Conservation (phyloP, 2,888 invertebrate species). For the Drosophila maculinotata region DNA sequence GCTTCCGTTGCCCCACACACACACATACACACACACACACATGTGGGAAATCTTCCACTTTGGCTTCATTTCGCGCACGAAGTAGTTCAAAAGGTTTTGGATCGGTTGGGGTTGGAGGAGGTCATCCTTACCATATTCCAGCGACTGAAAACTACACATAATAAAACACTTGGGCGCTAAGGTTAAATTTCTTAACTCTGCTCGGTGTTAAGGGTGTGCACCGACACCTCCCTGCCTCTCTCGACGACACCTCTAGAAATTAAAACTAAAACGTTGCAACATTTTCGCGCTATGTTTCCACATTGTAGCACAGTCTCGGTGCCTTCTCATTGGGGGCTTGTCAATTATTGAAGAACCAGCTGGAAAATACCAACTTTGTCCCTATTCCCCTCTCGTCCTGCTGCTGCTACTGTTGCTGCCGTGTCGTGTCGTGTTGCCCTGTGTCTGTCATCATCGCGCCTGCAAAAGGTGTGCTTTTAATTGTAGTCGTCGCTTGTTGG, state of each 20-base stretch:
- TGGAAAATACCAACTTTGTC: constrained; percentile 23
- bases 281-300: constrained; percentile 72
- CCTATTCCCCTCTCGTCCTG: too few relatives aligned
- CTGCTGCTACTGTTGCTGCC: background rate
- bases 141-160: constrained; percentile 65
- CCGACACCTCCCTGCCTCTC: constrained; percentile 13
- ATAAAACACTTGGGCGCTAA: constrained; percentile 79
- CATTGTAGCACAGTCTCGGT: constrained; percentile 53
- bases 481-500: constrained; percentile 68
- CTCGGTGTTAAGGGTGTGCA: constrained; percentile 17
- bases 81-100: constrained; percentile 41
- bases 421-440: constrained; percentile 2
- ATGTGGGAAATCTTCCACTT: constrained; percentile 61
- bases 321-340: constrained; percentile 44
- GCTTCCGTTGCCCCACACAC: constrained; percentile 59
- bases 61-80: constrained; percentile 81
- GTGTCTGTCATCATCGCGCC: constrained; percentile 42
- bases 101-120: background rate
- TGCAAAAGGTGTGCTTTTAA: constrained; percentile 81
- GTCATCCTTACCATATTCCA: constrained; percentile 67
- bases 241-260: constrained; percentile 40
- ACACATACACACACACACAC: constrained; percentile 2
- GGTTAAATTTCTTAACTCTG: constrained; percentile 69
- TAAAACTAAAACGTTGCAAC: constrained; percentile 78
- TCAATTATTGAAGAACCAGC: constrained; percentile 74